A percentile compares a stretch with the other conserved stretches of the same genome.
phyloP scores from a whole-genome alignment of 1,140 invertebrate genomes.

The Philopotamus ludificatus region DNA sequence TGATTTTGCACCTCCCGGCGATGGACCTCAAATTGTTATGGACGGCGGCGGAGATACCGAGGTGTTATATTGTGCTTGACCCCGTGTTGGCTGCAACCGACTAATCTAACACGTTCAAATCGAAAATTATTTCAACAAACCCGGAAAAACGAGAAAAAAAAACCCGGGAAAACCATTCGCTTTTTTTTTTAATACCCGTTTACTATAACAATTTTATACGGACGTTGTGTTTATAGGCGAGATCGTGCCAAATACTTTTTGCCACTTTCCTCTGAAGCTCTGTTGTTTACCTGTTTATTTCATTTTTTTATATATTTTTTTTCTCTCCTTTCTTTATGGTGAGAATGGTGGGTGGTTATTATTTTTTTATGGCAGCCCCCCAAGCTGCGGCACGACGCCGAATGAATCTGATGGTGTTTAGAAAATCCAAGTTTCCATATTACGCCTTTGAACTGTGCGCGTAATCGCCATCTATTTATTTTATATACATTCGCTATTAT shows the following conservation, averaged over 20 bases:
- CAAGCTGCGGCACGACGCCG: slow-evolving; percentile 24
- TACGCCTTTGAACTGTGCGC: slow-evolving; percentile 15
- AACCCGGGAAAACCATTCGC: too few species aligned
- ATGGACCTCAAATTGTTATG: slow-evolving; percentile 59
- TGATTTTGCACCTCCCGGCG: slow-evolving; percentile 58
- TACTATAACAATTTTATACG: slow-evolving; percentile 9
- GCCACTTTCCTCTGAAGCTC: not conserved
- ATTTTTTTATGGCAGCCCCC: slow-evolving; percentile 30
- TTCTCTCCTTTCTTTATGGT: not conserved
- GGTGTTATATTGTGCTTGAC: slow-evolving; percentile 4
- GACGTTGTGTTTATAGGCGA: not conserved
- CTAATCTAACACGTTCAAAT: too few species aligned
- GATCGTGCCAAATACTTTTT: slow-evolving; percentile 19
- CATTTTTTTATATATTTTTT: not conserved
- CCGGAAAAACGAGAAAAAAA: too few species aligned
- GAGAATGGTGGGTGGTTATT: slow-evolving; percentile 26
- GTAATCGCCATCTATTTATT: slow-evolving; percentile 9
- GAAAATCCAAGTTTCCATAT: slow-evolving; percentile 14
- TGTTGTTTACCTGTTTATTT: slow-evolving; percentile 13
- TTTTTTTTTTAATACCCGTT: slow-evolving; percentile 8
- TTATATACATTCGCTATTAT: not conserved
- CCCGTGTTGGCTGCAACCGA: not conserved
- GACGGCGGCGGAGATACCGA: slow-evolving; percentile 19
- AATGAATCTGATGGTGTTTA: slow-evolving; percentile 13
- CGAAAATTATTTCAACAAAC: too few species aligned